These are phyloP conservation scores for Microtus pennsylvanicus DNA, from an alignment of 2,113 vertebrate genomes.

Conservation along the genomic window DNA sequence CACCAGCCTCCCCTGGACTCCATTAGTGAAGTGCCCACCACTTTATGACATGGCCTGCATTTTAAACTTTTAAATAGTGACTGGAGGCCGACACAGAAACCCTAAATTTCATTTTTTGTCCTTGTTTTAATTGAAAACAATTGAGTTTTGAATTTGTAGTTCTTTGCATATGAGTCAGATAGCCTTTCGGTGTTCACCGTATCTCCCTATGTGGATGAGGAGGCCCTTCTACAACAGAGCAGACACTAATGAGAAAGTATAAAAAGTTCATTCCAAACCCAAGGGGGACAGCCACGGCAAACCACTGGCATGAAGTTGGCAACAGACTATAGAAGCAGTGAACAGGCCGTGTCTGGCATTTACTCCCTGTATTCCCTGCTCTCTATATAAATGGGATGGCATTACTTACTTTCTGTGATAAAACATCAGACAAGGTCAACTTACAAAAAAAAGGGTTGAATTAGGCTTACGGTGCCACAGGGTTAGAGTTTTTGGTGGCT, in stretches of 20 bases:
- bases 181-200: not conserved
- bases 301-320: not conserved
- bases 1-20: rapidly evolving
- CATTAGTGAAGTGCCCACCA: too few species aligned
- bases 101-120: not conserved
- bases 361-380: not conserved
- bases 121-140: not conserved
- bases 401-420: not conserved
- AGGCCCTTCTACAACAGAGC: not conserved
- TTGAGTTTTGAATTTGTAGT: not conserved
- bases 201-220: not conserved
- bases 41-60: too few species aligned
- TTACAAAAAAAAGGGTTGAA: not conserved
- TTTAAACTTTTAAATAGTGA: not conserved
- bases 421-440: not conserved
- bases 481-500: too few species aligned
- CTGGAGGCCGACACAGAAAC: not conserved
- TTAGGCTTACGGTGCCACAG: not conserved
- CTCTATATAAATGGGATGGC: not conserved
- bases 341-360: too few species aligned
- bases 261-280: not conserved
- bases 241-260: not conserved
- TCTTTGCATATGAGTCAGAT: not conserved
- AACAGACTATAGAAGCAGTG: not conserved
- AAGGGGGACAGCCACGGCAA: not conserved